Evolutionary conservation across 1,140 invertebrate genomes (phyloP).

Genomic region (Drosophila mauritiana): DNA sequence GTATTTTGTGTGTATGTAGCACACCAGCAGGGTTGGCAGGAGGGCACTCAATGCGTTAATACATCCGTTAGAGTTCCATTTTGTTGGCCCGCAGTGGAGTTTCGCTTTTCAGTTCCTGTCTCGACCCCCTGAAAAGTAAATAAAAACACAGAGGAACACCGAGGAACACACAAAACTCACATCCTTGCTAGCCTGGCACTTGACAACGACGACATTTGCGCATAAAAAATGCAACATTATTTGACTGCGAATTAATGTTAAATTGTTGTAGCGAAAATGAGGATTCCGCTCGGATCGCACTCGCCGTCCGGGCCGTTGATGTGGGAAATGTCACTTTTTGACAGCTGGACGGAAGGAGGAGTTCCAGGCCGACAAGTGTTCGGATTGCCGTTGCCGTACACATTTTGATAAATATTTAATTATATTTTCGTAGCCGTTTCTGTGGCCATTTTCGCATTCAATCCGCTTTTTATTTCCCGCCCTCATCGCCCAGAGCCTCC

Average conservation of each 20-base stretch:
- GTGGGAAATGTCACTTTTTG: constrained; percentile 80
- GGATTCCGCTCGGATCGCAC: constrained; percentile 41
- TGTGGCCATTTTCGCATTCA: constrained; percentile 46
- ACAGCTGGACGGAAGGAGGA: constrained; percentile 37
- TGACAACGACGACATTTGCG: constrained; percentile 82
- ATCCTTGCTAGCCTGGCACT: constrained; percentile 68
- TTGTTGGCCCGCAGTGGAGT: constrained; percentile 53
- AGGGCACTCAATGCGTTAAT: constrained; percentile 78
- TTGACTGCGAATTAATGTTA: constrained; percentile 82
- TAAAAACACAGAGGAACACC: not conserved
- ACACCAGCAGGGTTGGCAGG: constrained; percentile 24
- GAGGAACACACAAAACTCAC: constrained; percentile 5
- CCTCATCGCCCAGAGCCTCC: constrained; percentile 16
- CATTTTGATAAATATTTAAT: constrained; percentile 80
- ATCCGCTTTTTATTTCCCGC: constrained; percentile 1
- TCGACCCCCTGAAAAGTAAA: constrained; percentile 1
- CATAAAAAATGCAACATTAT: constrained; percentile 81
- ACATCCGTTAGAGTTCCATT: constrained; percentile 81
- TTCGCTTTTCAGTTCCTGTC: constrained; percentile 1
- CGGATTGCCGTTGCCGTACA: constrained; percentile 71
- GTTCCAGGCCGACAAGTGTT: constrained; percentile 66
- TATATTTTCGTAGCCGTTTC: constrained; percentile 76
- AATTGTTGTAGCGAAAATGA: constrained; percentile 74
- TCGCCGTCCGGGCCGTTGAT: constrained; percentile 58
- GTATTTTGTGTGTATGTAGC: not conserved